Conservation (phyloP, 2,888 invertebrate species). For the Orchesellides sinensis region DNA sequence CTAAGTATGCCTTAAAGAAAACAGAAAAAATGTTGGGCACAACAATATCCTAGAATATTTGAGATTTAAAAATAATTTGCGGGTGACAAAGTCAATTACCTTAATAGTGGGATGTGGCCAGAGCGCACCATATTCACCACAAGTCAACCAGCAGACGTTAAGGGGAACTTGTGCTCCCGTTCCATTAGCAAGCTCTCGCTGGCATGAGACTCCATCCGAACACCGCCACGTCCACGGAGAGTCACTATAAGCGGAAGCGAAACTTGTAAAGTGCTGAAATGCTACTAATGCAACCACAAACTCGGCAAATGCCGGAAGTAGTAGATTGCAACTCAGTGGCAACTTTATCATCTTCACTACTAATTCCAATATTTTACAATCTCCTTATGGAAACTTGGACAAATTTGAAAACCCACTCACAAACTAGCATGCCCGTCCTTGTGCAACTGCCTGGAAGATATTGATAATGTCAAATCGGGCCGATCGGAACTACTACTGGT, state of each 20-base stretch:
- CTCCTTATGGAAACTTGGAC: not conserved
- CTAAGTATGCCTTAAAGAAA: conserved; percentile 62
- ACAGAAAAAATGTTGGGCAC: not conserved
- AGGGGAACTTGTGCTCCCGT: conserved; percentile 75
- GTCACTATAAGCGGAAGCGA: conserved; percentile 64
- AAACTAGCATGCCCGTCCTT: conserved; percentile 55
- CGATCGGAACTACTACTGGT: conserved; percentile 1
- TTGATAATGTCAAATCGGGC: conserved; percentile 38
- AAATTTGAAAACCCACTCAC: conserved; percentile 36
- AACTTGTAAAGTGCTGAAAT: conserved; percentile 28
- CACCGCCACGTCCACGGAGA: conserved; percentile 75
- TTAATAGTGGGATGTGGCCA: conserved; percentile 83
- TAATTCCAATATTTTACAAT: not conserved
- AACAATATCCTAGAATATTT: too few relatives aligned
- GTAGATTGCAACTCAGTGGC: not conserved
- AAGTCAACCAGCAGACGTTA: conserved; percentile 77
- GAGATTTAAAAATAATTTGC: too few relatives aligned
- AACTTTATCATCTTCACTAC: not conserved
- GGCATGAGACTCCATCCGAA: conserved; percentile 71
- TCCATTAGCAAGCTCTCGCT: conserved; percentile 60
- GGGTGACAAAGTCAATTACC: too few relatives aligned
- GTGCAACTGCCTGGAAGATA: conserved; percentile 54
- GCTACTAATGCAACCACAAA: not conserved
- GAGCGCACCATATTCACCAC: conserved; percentile 80
- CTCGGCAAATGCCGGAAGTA: conserved; percentile 19